Evolutionary conservation across 92 coral and sea anemone genomes (phyloP).

Genomic region (Epizoanthus rinbou): DNA sequence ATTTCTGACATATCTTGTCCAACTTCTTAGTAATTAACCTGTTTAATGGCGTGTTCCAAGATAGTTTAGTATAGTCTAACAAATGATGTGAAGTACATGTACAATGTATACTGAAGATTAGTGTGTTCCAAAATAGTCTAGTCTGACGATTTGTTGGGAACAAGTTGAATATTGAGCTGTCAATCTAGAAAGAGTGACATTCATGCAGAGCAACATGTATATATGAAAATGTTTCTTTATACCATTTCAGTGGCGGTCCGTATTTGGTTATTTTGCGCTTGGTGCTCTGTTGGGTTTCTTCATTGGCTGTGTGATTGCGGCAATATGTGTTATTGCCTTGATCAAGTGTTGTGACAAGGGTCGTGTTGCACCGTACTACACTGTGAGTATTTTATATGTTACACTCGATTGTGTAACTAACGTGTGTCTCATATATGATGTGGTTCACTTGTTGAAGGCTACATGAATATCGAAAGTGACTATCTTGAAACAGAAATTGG

Average conservation of each 20-base stretch:
- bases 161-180: slow-evolving; percentile 60
- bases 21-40: too few species aligned
- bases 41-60: too few species aligned
- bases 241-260: slow-evolving; percentile 60
- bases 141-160: slow-evolving; percentile 46
- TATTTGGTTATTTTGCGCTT: slow-evolving; percentile 88
- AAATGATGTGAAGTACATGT: too few species aligned
- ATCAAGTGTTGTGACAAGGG: slow-evolving; percentile 93
- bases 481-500: too few species aligned
- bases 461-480: too few species aligned
- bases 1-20: too few species aligned
- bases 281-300: slow-evolving; percentile 90
- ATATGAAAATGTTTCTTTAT: background rate
- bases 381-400: slow-evolving; percentile 59
- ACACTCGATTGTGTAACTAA: too few species aligned
- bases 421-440: too few species aligned
- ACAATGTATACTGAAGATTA: too few species aligned
- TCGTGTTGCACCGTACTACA: slow-evolving; percentile 86
- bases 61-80: background rate
- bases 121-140: background rate
- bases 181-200: background rate
- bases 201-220: background rate
- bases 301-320: slow-evolving; percentile 70
- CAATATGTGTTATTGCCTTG: slow-evolving; percentile 63
- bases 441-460: too few species aligned